Conservation (phyloP, 2,113 vertebrate species). For the Seriola quinqueradiata region DNA sequence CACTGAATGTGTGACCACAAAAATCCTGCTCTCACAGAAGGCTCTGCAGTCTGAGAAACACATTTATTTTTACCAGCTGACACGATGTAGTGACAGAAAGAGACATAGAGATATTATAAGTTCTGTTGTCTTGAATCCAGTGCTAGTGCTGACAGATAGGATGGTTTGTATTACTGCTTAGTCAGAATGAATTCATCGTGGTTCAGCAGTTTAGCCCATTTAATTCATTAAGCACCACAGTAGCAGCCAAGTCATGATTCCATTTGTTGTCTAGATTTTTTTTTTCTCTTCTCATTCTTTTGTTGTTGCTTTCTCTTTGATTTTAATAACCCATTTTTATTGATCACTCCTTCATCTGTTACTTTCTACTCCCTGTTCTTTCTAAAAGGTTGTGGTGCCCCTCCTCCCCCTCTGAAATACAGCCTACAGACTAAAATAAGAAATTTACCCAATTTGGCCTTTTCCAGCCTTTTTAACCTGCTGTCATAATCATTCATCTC, state of each 20-base stretch:
- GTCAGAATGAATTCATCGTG: constrained; percentile 28
- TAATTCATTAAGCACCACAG: constrained; percentile 26
- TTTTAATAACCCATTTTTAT: not conserved
- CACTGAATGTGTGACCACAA: too few species aligned
- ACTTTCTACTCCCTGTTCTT: not conserved
- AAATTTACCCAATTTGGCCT: not conserved
- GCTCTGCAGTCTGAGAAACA: not conserved
- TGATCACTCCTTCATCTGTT: not conserved
- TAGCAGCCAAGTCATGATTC: not conserved
- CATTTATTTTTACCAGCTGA: constrained; percentile 6
- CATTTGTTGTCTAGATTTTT: not conserved
- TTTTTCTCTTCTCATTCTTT: too few species aligned
- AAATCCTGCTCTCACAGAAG: not conserved
- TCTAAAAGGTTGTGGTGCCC: not conserved
- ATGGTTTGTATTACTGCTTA: constrained; percentile 28
- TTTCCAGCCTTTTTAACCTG: not conserved
- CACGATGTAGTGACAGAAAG: not conserved
- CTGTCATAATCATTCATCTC: constrained; percentile 11
- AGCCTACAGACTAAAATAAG: not conserved
- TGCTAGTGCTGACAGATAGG: constrained; percentile 6
- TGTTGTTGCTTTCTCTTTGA: too few species aligned
- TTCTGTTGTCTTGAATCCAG: not conserved
- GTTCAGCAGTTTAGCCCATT: constrained; percentile 20
- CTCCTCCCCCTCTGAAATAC: not conserved
- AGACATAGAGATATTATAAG: not conserved